Evolutionary conservation across 2,797 vertebrate species (phyloP), one percentile per base, ranked within the genome.

Genomic region (Propithecus perrieri): DNA sequence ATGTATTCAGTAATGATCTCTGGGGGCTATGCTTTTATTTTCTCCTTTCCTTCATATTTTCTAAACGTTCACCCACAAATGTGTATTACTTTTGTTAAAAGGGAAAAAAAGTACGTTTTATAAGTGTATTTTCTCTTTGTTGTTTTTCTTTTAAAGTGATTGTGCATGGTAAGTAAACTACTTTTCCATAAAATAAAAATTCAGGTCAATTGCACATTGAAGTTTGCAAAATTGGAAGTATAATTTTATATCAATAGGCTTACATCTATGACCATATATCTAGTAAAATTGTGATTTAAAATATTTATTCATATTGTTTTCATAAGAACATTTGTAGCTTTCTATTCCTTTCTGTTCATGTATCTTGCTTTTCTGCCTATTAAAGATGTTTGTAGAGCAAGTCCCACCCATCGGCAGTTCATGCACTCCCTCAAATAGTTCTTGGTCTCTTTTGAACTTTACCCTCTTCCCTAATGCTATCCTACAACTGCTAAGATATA

Each of bases 151-250:
- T 78, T 78, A 22, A 92, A 96, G 35, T 63, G 38, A 85, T 67
- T 79, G 4, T 50, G 83, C 35, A 30, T 8, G 3, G 85, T 13
- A 38, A 90, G 14, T 67, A 35, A 79, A 75, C 95, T 95, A 38
- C 57, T 92, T 91, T 95, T 84, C 67, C 41, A 17, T 24, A 79
- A 79, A 57, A 91, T 83, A 92, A 96, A 97, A 91, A 46, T 63
- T 93, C 50, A 75, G 85, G 53, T 53, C 71, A 84, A 61, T 76
- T 87, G 20, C 17, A 87, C n/a, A 55, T 46, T 28, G 55, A 92
- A 38, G 38, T 71, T 76, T 85, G 46, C 55, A 89, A 95, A 94
- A 72, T 43, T 57, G 33, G 69, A 92, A 95, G 11, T 15, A 85
- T 43, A 74, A 92, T 87, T 95, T 89, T 41, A 96, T 2, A 79